Evolutionary conservation across 2,797 vertebrate species (phyloP), one percentile per base, ranked within the genome.

Genomic region (Syngnathus rostellatus): DNA sequence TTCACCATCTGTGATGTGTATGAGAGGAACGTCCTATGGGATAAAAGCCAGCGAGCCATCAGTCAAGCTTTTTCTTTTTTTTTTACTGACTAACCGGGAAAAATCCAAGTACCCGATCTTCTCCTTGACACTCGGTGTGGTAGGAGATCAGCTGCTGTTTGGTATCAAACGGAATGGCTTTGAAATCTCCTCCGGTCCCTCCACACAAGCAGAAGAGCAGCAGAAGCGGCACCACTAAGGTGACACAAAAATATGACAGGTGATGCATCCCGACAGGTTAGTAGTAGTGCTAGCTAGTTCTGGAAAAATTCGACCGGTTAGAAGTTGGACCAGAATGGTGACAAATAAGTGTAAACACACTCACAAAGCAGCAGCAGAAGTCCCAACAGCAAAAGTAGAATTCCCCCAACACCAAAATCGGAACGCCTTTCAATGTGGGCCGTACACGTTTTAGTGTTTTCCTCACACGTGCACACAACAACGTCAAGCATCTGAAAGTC

Each of bases 61-160:
- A 64, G 10, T 64, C 8, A 63, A 14, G n/a, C 16, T 58, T 38
- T 41, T 19, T 62, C 23, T n/a, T 43, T 7, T 62, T 39, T 23
- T 7, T 62, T 25, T 21, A 45, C 40, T 16, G 8, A 46, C 2
- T 17, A 39, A 31, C 31, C 3, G 31, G 31, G 3, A 39, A 8
- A 14, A 38, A 62, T 64, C 5, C 63, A 64, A 38, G 12, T 89
- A 93, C 95, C 93, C 93, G 94, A 81, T 96, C 90, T 76, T 96
- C 93, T 0, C 95, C 94, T 6, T 92, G 92, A 68, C 93, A 93
- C 85, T 99, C 97, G 0, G 91, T 95, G 83, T 96, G 94, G 82
- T 95, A 97, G 1, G 86, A 72, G 17, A 92, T 93, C 74, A 98
- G 76, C 75, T 93, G 87, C 0, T 93, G 90, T 74, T 90, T 92